Conservation (phyloP, 2,113 vertebrate genomes). For the Chascanopsetta lugubris region DNA sequence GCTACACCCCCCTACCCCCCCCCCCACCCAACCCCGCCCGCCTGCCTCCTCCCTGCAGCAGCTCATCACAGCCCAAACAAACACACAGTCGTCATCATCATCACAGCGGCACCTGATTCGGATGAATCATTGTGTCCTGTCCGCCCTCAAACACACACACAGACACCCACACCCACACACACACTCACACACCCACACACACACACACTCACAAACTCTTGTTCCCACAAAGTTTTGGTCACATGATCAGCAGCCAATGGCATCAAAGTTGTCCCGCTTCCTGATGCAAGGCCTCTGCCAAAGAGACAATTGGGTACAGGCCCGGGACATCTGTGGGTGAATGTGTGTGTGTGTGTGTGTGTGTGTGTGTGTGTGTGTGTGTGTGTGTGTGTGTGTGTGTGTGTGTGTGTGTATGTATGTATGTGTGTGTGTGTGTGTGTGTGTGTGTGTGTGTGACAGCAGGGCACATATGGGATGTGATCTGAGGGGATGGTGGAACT, state of each 20-base stretch:
- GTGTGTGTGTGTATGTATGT: neutral
- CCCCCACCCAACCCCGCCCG: slow-evolving; percentile 50
- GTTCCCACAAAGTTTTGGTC: slow-evolving; percentile 50
- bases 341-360: neutral
- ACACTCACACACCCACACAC: slow-evolving; percentile 22
- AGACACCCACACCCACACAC: slow-evolving; percentile 1
- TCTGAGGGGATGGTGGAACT: slow-evolving; percentile 29
- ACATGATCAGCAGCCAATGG: slow-evolving; percentile 66
- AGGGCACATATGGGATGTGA: slow-evolving; percentile 34
- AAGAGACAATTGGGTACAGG: slow-evolving; percentile 48
- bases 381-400: neutral
- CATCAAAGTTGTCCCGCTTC: slow-evolving; percentile 24
- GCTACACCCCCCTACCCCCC: slow-evolving; percentile 28
- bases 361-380: slow-evolving; percentile 4
- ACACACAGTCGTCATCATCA: slow-evolving; percentile 40
- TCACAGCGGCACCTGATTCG: slow-evolving; percentile 57
- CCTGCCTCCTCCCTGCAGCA: slow-evolving; percentile 43
- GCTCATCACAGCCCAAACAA: slow-evolving; percentile 41
- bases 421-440: slow-evolving; percentile 3
- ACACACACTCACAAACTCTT: slow-evolving; percentile 44
- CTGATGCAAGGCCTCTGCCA: slow-evolving; percentile 45
- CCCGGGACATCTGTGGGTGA: slow-evolving; percentile 18
- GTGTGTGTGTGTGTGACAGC: neutral
- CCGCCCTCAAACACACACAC: neutral
- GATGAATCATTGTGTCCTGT: neutral